Percentiles rank a stretch among this genome's conserved stretches.
Conservation (phyloP, 92 coral and sea anemone genomes). For the Phenganax marumi region DNA sequence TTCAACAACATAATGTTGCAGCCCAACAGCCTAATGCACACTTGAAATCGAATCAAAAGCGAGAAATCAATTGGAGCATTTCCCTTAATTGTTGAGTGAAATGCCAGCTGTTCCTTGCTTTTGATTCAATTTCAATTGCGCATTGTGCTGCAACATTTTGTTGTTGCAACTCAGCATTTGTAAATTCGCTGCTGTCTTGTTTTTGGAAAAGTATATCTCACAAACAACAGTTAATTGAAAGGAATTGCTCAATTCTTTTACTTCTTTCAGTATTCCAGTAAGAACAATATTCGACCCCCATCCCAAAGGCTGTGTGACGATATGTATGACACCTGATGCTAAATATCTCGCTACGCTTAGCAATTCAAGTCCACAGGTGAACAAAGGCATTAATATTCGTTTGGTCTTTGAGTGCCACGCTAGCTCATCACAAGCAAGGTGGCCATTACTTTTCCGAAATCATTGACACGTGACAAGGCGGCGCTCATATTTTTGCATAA, state of each 20-base stretch:
- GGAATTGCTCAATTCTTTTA: not conserved
- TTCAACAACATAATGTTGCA: no score
- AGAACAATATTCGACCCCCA: slow-evolving; percentile 98
- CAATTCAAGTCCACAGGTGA: slow-evolving; percentile 83
- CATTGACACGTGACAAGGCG: not conserved
- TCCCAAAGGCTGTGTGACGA: slow-evolving; percentile 82
- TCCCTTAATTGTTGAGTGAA: no score
- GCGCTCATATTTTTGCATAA: no score
- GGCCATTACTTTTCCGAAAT: no score
- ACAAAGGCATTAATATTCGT: not conserved
- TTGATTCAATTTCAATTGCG: no score
- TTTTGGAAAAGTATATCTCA: not conserved
- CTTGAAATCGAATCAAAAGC: no score
- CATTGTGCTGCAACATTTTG: no score
- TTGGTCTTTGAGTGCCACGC: not conserved
- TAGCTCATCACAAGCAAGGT: no score
- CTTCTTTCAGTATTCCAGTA: slow-evolving; percentile 76
- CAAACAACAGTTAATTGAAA: not conserved
- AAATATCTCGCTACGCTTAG: slow-evolving; percentile 93
- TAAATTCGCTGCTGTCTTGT: not conserved
- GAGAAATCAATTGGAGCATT: no score
- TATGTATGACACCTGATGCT: slow-evolving; percentile 96
- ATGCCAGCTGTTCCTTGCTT: no score
- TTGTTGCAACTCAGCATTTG: no score
- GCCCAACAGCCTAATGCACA: no score